Evolutionary conservation across 2,797 vertebrate genomes (phyloP).

Genomic region (Meda fulgida): DNA sequence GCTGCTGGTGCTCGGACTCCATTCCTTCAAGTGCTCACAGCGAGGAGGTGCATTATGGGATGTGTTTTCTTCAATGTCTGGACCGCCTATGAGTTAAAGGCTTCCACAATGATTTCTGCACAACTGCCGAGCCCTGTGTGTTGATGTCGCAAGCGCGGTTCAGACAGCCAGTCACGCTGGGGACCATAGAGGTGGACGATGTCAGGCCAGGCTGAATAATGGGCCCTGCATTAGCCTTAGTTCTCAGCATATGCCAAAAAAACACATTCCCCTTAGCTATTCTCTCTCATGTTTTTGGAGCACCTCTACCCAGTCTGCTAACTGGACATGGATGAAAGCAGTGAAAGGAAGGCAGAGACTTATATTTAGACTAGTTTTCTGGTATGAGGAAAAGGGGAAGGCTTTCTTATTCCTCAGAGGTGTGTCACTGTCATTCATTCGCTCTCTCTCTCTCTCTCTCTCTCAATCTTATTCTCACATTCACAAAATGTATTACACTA

Average conservation of each 20-base stretch:
- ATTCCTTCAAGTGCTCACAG: constrained; percentile 59
- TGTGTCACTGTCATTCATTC: background rate
- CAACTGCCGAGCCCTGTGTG: constrained; percentile 20
- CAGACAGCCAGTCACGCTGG: constrained; percentile 16
- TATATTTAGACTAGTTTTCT: constrained; percentile 33
- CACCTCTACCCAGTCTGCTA: constrained; percentile 36
- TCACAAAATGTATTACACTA: constrained; percentile 10
- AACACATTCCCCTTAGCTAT: constrained; percentile 22
- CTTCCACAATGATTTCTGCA: constrained; percentile 47
- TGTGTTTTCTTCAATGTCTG: constrained; percentile 47
- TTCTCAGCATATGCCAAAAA: constrained; percentile 51
- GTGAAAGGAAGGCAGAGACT: constrained; percentile 11
- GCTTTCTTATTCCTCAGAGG: constrained; percentile 4
- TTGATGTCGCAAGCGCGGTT: constrained; percentile 41
- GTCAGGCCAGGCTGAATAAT: constrained; percentile 52
- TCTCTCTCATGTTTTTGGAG: constrained; percentile 25
- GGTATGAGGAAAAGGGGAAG: background rate
- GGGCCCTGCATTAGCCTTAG: constrained; percentile 52
- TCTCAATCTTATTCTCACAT: constrained; percentile 11
- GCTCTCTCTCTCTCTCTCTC: constrained; percentile 25
- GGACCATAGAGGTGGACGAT: constrained; percentile 48
- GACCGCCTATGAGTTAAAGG: constrained; percentile 49
- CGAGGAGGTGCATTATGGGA: constrained; percentile 57
- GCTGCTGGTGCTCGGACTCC: constrained; percentile 45
- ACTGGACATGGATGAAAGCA: constrained; percentile 51